Evolutionary conservation across 2,888 invertebrate species (phyloP).

Genomic region (Tinea trinotella): DNA sequence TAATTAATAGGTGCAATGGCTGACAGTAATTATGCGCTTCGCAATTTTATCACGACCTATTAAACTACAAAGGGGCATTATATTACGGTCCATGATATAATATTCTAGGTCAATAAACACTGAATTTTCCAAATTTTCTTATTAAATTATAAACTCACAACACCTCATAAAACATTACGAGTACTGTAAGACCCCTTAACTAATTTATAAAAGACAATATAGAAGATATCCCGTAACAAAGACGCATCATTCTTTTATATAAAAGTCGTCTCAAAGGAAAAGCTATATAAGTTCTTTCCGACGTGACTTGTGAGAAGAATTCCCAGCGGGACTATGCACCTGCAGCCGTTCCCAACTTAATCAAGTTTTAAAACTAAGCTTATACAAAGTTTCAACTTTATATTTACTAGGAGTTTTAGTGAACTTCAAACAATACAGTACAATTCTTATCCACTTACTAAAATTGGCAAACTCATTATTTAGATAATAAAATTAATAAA

Average conservation of each 20-base stretch:
- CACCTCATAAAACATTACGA: too few species aligned
- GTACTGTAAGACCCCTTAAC: too few species aligned
- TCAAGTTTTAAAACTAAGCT: background rate
- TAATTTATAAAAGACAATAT: too few species aligned
- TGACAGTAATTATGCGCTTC: background rate
- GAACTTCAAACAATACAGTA: too few species aligned
- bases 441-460: too few species aligned
- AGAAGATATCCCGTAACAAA: background rate
- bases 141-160: too few species aligned
- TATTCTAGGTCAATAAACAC: background rate
- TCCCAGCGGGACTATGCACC: constrained; percentile 3
- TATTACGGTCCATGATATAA: too few species aligned
- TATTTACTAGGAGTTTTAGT: background rate
- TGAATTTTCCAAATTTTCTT: background rate
- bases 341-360: constrained; percentile 4
- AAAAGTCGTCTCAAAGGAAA: constrained; percentile 4
- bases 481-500: too few species aligned
- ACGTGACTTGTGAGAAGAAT: constrained; percentile 6
- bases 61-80: background rate
- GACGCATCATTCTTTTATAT: background rate
- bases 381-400: background rate
- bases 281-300: constrained; percentile 4
- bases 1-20: constrained; percentile 1
- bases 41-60: background rate
- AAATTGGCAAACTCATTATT: too few species aligned